phyloP scores from a whole-genome alignment of 1,140 invertebrate genomes.

The Cydia splendana region DNA sequence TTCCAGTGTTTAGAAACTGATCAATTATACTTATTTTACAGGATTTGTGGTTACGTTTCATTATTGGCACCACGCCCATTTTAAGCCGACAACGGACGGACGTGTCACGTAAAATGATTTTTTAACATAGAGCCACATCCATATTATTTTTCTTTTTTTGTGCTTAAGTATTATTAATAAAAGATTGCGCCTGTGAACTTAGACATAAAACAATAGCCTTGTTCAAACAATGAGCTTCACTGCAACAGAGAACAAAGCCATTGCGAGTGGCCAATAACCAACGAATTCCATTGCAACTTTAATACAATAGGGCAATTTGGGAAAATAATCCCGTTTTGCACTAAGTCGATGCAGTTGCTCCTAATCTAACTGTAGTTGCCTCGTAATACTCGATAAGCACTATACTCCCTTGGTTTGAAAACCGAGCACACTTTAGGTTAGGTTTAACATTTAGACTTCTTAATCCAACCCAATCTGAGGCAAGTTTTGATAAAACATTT shows the following conservation, averaged over 20 bases:
- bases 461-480: too few relatives aligned
- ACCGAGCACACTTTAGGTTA: not conserved
- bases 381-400: not conserved
- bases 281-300: conserved; percentile 19
- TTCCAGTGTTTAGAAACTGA: too few relatives aligned
- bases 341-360: conserved; percentile 9
- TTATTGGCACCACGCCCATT: too few relatives aligned
- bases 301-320: conserved; percentile 15
- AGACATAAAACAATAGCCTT: conserved; percentile 10
- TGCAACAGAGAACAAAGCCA: conserved; percentile 11
- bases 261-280: conserved; percentile 13
- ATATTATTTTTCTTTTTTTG: too few relatives aligned
- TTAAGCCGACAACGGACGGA: too few relatives aligned
- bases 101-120: too few relatives aligned
- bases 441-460: not conserved
- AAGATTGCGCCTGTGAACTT: conserved; percentile 4
- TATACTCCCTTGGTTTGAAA: not conserved
- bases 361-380: not conserved
- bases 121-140: too few relatives aligned
- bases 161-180: too few relatives aligned
- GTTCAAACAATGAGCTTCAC: conserved; percentile 9
- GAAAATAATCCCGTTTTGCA: conserved; percentile 7
- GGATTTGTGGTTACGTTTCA: too few relatives aligned
- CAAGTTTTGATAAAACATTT: too few relatives aligned
- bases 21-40: too few relatives aligned